Conservation (phyloP, 2,888 invertebrate genomes). For the Zaprionus lineosus region DNA sequence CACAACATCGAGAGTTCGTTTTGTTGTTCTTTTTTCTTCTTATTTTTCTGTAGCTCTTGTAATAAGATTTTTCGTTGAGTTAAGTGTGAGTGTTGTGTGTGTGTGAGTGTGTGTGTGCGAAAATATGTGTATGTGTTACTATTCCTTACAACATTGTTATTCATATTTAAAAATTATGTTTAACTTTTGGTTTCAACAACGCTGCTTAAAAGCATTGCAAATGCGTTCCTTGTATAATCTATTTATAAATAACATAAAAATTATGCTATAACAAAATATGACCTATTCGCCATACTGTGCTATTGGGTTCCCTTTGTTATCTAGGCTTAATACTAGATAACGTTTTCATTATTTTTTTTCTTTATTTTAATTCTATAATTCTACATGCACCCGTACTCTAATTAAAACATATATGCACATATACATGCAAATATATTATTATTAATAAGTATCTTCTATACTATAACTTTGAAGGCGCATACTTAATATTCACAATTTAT, state of each 20-base stretch:
- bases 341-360: conserved; percentile 50
- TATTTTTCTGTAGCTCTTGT: conserved; percentile 55
- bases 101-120: conserved; percentile 23
- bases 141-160: conserved; percentile 61
- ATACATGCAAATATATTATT: conserved; percentile 33
- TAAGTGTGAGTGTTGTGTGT: conserved; percentile 8
- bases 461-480: conserved; percentile 82
- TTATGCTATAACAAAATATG: no score
- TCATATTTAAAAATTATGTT: conserved; percentile 75
- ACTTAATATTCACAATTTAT: conserved; percentile 79
- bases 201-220: conserved; percentile 63
- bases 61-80: conserved; percentile 13
- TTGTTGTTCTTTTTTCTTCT: conserved; percentile 68
- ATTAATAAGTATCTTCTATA: no score
- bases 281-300: no score
- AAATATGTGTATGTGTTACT: conserved; percentile 37
- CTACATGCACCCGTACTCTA: no score
- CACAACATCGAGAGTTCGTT: conserved; percentile 83
- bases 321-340: no score
- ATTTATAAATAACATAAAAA: conserved; percentile 18
- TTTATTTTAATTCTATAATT: no score
- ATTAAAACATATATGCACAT: conserved; percentile 53
- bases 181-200: conserved; percentile 72
- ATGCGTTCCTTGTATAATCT: conserved; percentile 47
- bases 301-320: no score